Evolutionary conservation across 2,797 vertebrate genomes (phyloP), one percentile per base, ranked within the genome.

Genomic region (Platyrinchus mystaceus): DNA sequence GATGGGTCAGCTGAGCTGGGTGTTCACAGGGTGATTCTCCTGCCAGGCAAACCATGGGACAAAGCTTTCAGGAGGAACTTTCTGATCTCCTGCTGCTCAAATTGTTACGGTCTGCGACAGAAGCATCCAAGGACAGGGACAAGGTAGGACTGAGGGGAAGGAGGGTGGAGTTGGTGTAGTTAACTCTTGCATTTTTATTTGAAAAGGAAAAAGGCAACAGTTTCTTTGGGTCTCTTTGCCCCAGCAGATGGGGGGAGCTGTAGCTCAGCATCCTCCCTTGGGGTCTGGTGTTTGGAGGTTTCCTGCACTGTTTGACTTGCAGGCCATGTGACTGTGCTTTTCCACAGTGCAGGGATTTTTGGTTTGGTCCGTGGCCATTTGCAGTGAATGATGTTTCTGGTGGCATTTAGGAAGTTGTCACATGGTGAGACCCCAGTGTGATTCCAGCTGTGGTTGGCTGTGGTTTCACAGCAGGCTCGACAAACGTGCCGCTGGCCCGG

Each of bases 81-180:
- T 99, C 99, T 14, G 99, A 99, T 95, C 98, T 99, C 77, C 97
- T 99, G 49, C 98, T 99, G 60, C 97, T 99, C 46, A 99, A 99
- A 97, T 98, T 99, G 99, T 89, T 99, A 39, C 97, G 97, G 30
- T 98, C 98, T 32, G 99, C 99, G 6, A 99, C 98, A 1, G 98
- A 98, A 47, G 99, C 99, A 14, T 98, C 99, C 9, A 98, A 96
- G 46, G 99, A 99, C 97, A 99, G 99, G 97, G 99, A 99, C 97
- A 98, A 99, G 98, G 99, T 99, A 96, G 60, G 87, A 19, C 46
- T 18, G 52, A 69, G 58, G 52, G 53, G 62, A 53, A 8, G 22
- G n/a, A 74, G 56, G 50, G 43, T n/a, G 34, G 69, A 12, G 20
- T n/a, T n/a, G 37, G 14, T 23, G 44, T 6, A 7, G 24, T 60